phyloP scores from a whole-genome alignment of 2,797 vertebrate species.

The Acanthurus lineatus region DNA sequence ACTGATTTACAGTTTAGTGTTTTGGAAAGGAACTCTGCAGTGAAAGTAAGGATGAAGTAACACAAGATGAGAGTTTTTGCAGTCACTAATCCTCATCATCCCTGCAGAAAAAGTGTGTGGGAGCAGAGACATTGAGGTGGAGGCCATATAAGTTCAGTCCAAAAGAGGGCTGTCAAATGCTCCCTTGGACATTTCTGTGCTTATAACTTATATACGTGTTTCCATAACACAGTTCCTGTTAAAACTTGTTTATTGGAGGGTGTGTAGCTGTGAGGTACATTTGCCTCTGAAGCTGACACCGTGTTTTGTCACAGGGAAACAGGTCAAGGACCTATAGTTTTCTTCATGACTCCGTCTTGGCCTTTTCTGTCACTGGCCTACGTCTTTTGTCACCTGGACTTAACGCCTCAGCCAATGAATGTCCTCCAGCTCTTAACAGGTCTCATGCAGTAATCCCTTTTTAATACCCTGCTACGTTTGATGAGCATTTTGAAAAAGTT shows the following conservation, averaged over 20 bases:
- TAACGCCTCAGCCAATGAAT: constrained; percentile 26
- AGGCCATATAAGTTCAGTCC: constrained; percentile 54
- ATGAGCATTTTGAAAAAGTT: constrained; percentile 63
- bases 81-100: constrained; percentile 56
- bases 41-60: constrained; percentile 43
- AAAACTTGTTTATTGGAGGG: constrained; percentile 68
- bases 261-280: constrained; percentile 39
- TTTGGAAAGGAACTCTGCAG: constrained; percentile 40
- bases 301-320: constrained; percentile 57
- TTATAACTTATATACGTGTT: constrained; percentile 57
- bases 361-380: constrained; percentile 37
- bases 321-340: constrained; percentile 64
- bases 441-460: constrained; percentile 60
- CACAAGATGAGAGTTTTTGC: constrained; percentile 36
- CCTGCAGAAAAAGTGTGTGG: constrained; percentile 42
- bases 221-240: constrained; percentile 57
- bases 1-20: constrained; percentile 46
- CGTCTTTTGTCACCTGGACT: constrained; percentile 65
- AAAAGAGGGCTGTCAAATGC: constrained; percentile 38
- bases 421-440: constrained; percentile 59
- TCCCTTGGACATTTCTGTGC: constrained; percentile 53
- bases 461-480: constrained; percentile 68
- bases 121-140: constrained; percentile 23
- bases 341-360: constrained; percentile 49
- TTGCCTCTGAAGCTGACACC: constrained; percentile 63